These are phyloP conservation scores for Lytechinus pictus DNA, from an alignment of 35 echinoderm and acorn worm genomes.

Conservation along the genomic window DNA sequence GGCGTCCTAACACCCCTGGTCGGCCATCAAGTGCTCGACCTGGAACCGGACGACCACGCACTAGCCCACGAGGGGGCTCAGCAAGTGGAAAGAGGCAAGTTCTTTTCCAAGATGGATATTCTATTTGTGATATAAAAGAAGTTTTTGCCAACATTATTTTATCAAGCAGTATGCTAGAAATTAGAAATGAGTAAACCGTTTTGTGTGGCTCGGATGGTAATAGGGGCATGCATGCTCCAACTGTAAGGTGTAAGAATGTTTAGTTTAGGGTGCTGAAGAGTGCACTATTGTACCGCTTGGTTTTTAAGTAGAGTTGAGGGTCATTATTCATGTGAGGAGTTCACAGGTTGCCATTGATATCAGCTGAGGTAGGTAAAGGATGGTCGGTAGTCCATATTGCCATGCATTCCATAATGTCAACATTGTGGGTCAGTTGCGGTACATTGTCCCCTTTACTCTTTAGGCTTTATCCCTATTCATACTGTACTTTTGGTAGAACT, in stretches of 20 bases:
- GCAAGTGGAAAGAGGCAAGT: constrained; percentile 62
- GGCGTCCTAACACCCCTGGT: background rate
- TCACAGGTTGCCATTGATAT: background rate
- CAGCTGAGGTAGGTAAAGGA: background rate
- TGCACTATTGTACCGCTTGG: too few relatives aligned
- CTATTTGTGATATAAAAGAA: background rate
- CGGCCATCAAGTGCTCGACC: constrained; percentile 60
- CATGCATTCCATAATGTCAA: constrained; percentile 43
- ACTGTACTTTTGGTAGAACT: background rate
- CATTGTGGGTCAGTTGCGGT: background rate
- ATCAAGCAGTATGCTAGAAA: background rate
- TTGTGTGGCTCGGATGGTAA: background rate
- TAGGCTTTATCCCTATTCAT: background rate
- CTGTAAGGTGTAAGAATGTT: background rate
- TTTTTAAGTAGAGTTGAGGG: background rate
- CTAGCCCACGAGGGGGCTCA: constrained; percentile 57
- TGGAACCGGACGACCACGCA: constrained; percentile 52
- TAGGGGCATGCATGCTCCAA: background rate
- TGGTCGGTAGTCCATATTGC: background rate
- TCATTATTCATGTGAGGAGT: background rate
- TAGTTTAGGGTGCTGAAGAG: background rate
- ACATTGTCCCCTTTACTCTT: background rate
- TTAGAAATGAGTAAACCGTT: background rate
- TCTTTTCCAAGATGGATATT: background rate
- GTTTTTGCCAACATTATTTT: background rate